Base-by-base conservation (phyloP, 2,113 vertebrate genomes). In the Brachirus orientalis region DNA sequence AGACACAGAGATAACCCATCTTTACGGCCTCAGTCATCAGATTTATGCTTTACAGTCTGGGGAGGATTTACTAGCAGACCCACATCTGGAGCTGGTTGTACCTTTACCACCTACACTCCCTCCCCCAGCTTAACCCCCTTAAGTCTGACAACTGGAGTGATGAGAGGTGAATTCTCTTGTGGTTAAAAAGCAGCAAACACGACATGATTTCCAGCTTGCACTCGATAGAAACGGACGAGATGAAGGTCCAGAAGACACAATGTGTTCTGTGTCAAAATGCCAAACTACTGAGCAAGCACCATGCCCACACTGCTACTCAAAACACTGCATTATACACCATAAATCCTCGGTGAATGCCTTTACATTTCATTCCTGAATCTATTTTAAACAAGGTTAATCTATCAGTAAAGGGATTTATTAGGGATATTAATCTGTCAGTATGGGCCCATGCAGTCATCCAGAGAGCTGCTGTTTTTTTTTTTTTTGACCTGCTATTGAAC, bases 21-120 rank as follows among this genome's bases (percentile, higher is more conserved):
- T 72, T 85, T 58, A 79, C 7, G 18, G 67, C 40, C 50, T 67
- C 62, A 20, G 37, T 58, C 44, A 28, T 67, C 53, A 77, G 58
- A 74, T 80, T 74, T 76, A 68, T 67, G 61, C 19, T 35, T 8
- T 38, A 56, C 62, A 62, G 54, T 69, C 40, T 22, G 38, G 43
- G 44, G 45, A 73, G 65, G 38, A 69, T 83, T 72, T 60, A 56
- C 58, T 65, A 35, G 4, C 35, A 36, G 50, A 64, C 12, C 28
- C 18, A 87, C 92, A 93, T 92, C 92, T 94, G 92, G 81, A 89
- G 85, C 79, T 85, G 69, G 70, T 91, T 92, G 84, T 53, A 63
- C 56, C 48, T 56, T 53, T 45, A 63, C 57, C 54, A 47, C 36
- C 58, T 50, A 6, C 19, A 12, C n/a, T 12, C 71, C 38, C 63